These are phyloP conservation scores for Nasua narica DNA, from an alignment of 2,797 vertebrate species.

Conservation along the genomic window DNA sequence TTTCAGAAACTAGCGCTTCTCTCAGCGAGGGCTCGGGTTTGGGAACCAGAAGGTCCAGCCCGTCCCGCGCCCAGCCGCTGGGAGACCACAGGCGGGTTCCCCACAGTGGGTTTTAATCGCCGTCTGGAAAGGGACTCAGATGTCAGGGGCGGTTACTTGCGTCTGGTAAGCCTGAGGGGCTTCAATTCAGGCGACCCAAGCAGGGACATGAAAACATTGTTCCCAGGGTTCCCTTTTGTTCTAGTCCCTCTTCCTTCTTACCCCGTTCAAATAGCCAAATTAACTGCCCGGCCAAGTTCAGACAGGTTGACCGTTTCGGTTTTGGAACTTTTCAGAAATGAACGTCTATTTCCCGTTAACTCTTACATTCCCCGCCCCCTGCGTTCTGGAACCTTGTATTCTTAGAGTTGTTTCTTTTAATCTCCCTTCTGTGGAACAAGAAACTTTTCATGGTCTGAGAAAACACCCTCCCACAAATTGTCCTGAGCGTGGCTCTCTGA, in stretches of 20 bases:
- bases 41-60: background rate
- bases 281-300: background rate
- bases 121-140: background rate
- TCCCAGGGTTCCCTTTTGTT: background rate
- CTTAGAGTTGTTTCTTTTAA: background rate
- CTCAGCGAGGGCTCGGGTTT: background rate
- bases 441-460: background rate
- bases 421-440: background rate
- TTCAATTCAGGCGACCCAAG: background rate
- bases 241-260: background rate
- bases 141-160: background rate
- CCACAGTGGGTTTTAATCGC: background rate
- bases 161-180: background rate
- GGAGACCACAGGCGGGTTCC: accelerated
- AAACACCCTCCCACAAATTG: background rate
- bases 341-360: background rate
- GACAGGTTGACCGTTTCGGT: background rate
- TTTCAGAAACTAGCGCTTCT: background rate
- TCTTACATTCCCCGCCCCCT: background rate
- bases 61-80: background rate
- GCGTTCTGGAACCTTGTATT: background rate
- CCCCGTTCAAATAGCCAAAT: background rate
- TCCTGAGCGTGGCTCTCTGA: background rate
- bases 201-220: background rate
- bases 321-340: background rate